A percentile compares a stretch with the other conserved stretches of the same genome.
phyloP scores from a whole-genome alignment of 2,797 vertebrate species.

The Acanthornis magna region DNA sequence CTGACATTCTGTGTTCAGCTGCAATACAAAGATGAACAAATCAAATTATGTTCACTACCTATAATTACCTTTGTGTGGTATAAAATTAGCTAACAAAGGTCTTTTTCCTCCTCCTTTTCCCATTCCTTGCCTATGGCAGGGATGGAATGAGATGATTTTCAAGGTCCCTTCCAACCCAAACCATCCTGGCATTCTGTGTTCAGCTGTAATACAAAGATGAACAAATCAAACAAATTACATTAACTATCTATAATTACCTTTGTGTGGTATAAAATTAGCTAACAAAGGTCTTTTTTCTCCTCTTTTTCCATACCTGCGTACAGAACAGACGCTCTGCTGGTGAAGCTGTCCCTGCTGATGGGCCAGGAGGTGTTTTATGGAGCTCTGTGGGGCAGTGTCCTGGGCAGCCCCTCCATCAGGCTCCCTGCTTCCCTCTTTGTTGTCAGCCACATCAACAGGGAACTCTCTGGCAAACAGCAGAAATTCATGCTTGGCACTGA shows the following conservation, averaged over 20 bases:
- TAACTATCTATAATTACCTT: neutral
- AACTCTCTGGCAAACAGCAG: slow-evolving; percentile 78
- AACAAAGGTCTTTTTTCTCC: neutral
- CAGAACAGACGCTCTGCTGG: slow-evolving; percentile 90
- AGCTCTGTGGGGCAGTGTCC: slow-evolving; percentile 89
- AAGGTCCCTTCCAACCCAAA: neutral
- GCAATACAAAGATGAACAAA: neutral
- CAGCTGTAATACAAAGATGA: neutral
- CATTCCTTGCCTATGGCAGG: neutral
- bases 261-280: neutral
- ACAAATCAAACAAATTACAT: neutral
- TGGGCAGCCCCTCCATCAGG: slow-evolving; percentile 85
- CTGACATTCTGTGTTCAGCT: neutral
- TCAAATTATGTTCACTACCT: fast-evolving
- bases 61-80: neutral
- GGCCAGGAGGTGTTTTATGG: slow-evolving; percentile 91
- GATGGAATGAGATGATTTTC: neutral
- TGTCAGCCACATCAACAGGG: slow-evolving; percentile 88
- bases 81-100: neutral
- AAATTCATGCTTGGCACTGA: slow-evolving; percentile 89
- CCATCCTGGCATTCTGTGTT: neutral
- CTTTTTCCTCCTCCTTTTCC: neutral
- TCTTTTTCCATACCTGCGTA: neutral
- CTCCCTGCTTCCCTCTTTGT: slow-evolving; percentile 92
- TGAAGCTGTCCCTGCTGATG: slow-evolving; percentile 86